Evolutionary conservation across 1,140 invertebrate species (phyloP), one percentile per base, ranked within the genome.

Genomic region (Trichoplusia ni): DNA sequence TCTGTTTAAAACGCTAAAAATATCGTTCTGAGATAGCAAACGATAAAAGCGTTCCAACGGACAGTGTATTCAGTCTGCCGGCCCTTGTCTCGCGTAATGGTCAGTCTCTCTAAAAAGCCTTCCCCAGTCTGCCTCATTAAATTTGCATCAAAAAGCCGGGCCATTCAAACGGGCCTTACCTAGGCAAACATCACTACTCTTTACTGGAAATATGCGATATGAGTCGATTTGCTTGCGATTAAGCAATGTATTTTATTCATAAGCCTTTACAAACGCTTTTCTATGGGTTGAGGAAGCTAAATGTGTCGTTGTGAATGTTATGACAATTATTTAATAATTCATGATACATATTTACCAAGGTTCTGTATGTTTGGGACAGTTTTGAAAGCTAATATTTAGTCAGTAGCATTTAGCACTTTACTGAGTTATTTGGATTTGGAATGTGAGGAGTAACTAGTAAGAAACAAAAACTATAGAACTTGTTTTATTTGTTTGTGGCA

Each of bases 21-120:
- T 67, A 61, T 67, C 21, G 40, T 67, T 56, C 23, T 19, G 23
- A 56, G 51, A 62, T 64, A 13, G 37, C 35, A 53, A 54, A 16
- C 46, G 53, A 69, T 61, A 64, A 69, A 42, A 66, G 63, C 25
- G 49, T 54, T 21, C 47, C 61, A 46, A 42, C 71, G 77, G 77
- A 79, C 73, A 77, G 61, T 72, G 75, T 69, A 75, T 75, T 77
- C 70, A 81, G 77, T 67, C 72, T 47, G 27, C 19, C 51, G 51
- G 58, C 62, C 69, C 75, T 81, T 81, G 79, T 81, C 75, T 80
- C 70, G 13, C 18, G 73, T 83, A 83, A 83, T 80, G 81, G 81
- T 83, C 81, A 83, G 79, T 79, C 72, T 67, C 53, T 79, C 71
- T 73, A 72, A 71, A 76, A 73, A 53, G 65, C 68, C 61, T 71